A percentile compares a stretch with the other conserved stretches of the same genome.
phyloP scores from a whole-genome alignment of 2,113 vertebrate species.

The Tyto alba region DNA sequence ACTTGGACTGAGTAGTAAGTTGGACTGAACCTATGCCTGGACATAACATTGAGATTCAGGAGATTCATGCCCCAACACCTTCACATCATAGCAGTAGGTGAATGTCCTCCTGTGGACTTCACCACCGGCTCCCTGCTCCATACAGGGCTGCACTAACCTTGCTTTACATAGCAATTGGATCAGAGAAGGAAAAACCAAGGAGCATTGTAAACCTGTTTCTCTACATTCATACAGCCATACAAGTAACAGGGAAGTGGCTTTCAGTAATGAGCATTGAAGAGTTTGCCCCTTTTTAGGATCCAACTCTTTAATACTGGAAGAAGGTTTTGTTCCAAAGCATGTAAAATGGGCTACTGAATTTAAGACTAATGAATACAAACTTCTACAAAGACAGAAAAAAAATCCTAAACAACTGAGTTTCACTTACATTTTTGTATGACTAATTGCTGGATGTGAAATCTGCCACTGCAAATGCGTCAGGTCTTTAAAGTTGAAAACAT shows the following conservation, averaged over 20 bases:
- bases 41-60: background rate
- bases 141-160: background rate
- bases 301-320: background rate
- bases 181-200: background rate
- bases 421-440: background rate
- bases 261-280: background rate
- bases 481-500: background rate
- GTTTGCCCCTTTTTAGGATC: background rate
- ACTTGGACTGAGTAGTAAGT: too few relatives aligned
- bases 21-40: background rate
- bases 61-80: background rate
- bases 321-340: background rate
- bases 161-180: background rate
- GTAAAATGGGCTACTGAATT: background rate
- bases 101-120: background rate
- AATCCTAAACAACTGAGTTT: accelerated
- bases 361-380: background rate
- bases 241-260: background rate
- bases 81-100: background rate
- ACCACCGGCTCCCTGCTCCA: accelerated
- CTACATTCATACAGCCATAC: background rate
- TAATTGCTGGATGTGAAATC: background rate
- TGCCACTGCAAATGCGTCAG: background rate
- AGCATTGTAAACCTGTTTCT: background rate
- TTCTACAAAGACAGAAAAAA: background rate